phyloP scores from a whole-genome alignment of 2,888 invertebrate species.

The Drosophila lutescens region DNA sequence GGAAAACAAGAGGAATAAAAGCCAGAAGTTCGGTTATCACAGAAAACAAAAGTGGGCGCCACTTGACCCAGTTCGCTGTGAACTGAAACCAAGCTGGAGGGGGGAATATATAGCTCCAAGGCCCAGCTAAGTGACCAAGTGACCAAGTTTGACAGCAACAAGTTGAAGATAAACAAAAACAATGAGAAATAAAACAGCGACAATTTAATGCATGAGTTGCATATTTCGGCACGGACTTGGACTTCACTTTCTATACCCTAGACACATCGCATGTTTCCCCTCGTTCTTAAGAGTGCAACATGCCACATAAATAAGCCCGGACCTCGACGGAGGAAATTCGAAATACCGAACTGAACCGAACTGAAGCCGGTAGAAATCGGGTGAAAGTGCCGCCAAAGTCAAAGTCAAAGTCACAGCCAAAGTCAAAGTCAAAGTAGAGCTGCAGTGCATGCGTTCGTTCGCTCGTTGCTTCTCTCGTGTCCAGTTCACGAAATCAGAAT shows the following conservation, averaged over 20 bases:
- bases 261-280: conserved; percentile 53
- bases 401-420: conserved; percentile 53
- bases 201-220: conserved; percentile 79
- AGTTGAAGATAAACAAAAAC: conserved; percentile 77
- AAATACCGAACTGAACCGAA: conserved; percentile 69
- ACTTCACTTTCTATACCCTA: conserved; percentile 41
- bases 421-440: conserved; percentile 44
- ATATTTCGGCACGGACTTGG: conserved; percentile 59
- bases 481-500: conserved; percentile 78
- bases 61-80: conserved; percentile 68
- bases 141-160: conserved; percentile 79
- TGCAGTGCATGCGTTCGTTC: conserved; percentile 61
- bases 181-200: conserved; percentile 79
- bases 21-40: conserved; percentile 61
- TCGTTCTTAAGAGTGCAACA: conserved; percentile 64
- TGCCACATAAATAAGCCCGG: conserved; percentile 76
- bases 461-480: conserved; percentile 41
- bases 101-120: conserved; percentile 24
- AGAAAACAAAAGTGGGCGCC: conserved; percentile 78
- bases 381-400: conserved; percentile 77
- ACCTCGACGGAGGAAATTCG: conserved; percentile 64
- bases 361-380: conserved; percentile 73
- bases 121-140: conserved; percentile 57
- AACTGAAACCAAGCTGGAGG: conserved; percentile 21
- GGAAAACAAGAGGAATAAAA: conserved; percentile 49